phyloP scores from a whole-genome alignment of 1,140 invertebrate genomes.

The Caenorhabditis tropicalis region DNA sequence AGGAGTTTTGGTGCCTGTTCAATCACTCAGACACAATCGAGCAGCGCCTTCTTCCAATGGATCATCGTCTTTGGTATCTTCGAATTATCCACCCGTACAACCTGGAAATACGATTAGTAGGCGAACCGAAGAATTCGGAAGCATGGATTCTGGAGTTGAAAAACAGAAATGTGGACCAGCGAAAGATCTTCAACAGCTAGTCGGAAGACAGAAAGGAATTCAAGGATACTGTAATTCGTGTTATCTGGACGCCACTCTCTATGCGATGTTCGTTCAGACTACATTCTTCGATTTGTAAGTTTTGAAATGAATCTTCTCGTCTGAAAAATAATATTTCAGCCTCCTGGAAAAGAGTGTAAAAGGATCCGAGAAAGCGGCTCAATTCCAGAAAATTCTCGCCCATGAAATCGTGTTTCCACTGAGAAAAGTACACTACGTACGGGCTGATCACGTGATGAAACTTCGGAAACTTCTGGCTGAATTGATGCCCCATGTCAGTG shows the following conservation, averaged over 20 bases:
- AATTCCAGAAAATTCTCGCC: slow-evolving; percentile 21
- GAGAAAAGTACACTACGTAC: slow-evolving; percentile 82
- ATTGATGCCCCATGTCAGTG: slow-evolving; percentile 83
- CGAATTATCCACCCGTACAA: neutral
- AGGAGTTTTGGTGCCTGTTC: slow-evolving; percentile 2
- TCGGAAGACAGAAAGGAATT: slow-evolving; percentile 56
- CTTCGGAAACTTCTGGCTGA: slow-evolving; percentile 85
- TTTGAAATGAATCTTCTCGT: neutral
- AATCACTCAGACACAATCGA: neutral
- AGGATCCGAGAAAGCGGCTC: neutral
- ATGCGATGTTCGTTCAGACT: slow-evolving; percentile 95
- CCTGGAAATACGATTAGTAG: neutral
- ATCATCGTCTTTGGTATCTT: neutral
- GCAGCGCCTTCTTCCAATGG: neutral
- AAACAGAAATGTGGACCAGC: slow-evolving; percentile 35
- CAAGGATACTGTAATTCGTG: slow-evolving; percentile 94
- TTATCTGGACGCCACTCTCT: slow-evolving; percentile 93
- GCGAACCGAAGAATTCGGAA: slow-evolving; percentile 46
- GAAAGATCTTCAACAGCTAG: slow-evolving; percentile 42
- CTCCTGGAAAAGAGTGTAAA: slow-evolving; percentile 76
- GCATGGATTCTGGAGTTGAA: slow-evolving; percentile 50
- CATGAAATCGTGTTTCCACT: slow-evolving; percentile 24
- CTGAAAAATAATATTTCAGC: slow-evolving; percentile 78
- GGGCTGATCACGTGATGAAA: slow-evolving; percentile 93
- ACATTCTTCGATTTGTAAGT: slow-evolving; percentile 68